phyloP scores from a whole-genome alignment of 2,797 vertebrate species.

The Onychomys leucogaster region DNA sequence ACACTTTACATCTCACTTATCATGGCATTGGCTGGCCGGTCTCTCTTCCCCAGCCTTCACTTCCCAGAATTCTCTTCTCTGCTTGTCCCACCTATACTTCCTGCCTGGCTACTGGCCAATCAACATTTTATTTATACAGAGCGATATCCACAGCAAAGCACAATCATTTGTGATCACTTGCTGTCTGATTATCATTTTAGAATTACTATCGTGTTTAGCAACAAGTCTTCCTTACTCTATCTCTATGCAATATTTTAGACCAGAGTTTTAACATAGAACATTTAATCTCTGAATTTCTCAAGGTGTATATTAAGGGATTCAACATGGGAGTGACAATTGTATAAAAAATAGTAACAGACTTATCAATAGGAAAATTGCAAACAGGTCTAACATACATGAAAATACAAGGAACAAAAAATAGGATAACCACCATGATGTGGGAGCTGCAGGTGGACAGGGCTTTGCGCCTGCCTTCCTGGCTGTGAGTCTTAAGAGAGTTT shows the following conservation, averaged over 20 bases:
- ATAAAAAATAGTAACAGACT: not conserved
- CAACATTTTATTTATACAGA: too few relatives aligned
- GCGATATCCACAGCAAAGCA: too few relatives aligned
- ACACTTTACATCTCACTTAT: too few relatives aligned
- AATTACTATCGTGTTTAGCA: not conserved
- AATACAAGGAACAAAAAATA: slow-evolving; percentile 27
- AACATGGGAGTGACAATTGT: not conserved
- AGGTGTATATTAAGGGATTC: slow-evolving; percentile 13
- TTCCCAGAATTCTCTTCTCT: too few relatives aligned
- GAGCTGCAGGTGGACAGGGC: not conserved
- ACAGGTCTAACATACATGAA: not conserved
- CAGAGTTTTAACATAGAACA: not conserved
- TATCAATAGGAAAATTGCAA: not conserved
- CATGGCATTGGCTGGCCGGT: too few relatives aligned
- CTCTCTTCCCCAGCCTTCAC: too few relatives aligned
- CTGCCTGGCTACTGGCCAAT: too few relatives aligned
- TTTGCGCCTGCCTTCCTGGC: not conserved
- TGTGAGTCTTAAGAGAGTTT: not conserved
- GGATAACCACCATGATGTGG: not conserved
- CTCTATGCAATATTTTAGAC: not conserved
- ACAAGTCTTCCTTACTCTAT: not conserved
- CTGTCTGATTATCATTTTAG: not conserved
- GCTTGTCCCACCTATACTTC: too few relatives aligned
- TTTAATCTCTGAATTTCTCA: slow-evolving; percentile 31
- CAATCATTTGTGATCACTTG: not conserved